Evolutionary conservation across 1,140 invertebrate genomes (phyloP).

Genomic region (Olivierus martensii): DNA sequence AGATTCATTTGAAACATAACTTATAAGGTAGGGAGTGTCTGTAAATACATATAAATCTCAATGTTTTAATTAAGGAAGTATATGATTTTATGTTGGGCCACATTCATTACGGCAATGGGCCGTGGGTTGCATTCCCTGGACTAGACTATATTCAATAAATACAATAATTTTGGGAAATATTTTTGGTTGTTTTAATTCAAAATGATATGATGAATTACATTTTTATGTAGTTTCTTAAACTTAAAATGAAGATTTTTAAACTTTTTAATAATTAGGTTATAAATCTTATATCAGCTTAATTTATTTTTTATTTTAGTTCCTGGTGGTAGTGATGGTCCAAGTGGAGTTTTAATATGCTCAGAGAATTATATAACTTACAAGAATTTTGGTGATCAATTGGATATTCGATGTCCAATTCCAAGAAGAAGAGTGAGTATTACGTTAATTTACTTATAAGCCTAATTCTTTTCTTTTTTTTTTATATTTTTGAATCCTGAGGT

Average conservation of each 20-base stretch:
- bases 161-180: no score
- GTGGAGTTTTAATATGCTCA: constrained; percentile 95
- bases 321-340: constrained; percentile 93
- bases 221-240: not conserved
- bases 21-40: no score
- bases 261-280: not conserved
- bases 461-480: no score
- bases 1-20: no score
- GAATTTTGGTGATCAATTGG: constrained; percentile 97
- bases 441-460: no score
- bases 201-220: not conserved
- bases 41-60: no score
- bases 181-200: not conserved
- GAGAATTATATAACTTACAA: constrained; percentile 99
- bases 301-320: constrained; percentile 41
- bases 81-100: no score
- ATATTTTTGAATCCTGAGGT: no score
- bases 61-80: no score
- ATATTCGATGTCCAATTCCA: constrained; percentile 97
- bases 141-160: no score
- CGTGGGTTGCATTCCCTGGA: no score
- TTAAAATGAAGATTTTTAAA: not conserved
- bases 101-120: no score
- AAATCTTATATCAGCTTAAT: not conserved
- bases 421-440: constrained; percentile 52